Conservation (phyloP, 2,113 vertebrate species). For the Dromiciops gliroides region DNA sequence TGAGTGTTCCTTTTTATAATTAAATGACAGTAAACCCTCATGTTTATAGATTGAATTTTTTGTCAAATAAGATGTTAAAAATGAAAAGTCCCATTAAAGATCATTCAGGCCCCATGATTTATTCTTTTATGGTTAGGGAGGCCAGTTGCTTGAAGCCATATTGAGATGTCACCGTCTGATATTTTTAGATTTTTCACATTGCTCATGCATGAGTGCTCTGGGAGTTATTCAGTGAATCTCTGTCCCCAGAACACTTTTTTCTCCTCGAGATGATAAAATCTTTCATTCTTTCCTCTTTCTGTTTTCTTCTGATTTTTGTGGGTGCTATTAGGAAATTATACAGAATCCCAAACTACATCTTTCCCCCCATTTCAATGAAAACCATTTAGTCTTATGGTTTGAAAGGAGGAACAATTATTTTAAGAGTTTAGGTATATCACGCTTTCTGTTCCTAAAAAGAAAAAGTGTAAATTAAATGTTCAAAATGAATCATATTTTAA, state of each 20-base stretch:
- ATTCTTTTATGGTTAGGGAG: conserved; percentile 16
- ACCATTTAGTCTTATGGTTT: conserved; percentile 11
- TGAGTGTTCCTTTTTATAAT: not conserved
- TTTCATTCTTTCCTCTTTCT: conserved; percentile 30
- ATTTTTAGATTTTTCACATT: conserved; percentile 69
- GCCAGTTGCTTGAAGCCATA: conserved; percentile 59
- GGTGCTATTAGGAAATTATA: not conserved
- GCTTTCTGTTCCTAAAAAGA: not conserved
- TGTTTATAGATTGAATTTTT: not conserved
- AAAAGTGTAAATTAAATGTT: not conserved
- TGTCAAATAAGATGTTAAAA: not conserved
- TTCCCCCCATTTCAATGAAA: conserved; percentile 15
- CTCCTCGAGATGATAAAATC: conserved; percentile 63
- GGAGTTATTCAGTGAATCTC: conserved; percentile 65
- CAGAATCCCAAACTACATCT: conserved; percentile 30
- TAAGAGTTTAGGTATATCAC: not conserved
- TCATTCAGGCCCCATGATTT: not conserved
- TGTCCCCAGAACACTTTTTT: conserved; percentile 53
- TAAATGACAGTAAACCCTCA: conserved; percentile 10
- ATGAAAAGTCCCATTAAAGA: conserved; percentile 16
- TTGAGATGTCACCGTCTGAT: conserved; percentile 52
- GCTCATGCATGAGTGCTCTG: conserved; percentile 65
- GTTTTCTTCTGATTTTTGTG: not conserved
- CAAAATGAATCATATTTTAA: not conserved
- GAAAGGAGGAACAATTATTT: not conserved